Base-by-base conservation (phyloP, 2,113 vertebrate genomes). In the Limanda limanda region DNA sequence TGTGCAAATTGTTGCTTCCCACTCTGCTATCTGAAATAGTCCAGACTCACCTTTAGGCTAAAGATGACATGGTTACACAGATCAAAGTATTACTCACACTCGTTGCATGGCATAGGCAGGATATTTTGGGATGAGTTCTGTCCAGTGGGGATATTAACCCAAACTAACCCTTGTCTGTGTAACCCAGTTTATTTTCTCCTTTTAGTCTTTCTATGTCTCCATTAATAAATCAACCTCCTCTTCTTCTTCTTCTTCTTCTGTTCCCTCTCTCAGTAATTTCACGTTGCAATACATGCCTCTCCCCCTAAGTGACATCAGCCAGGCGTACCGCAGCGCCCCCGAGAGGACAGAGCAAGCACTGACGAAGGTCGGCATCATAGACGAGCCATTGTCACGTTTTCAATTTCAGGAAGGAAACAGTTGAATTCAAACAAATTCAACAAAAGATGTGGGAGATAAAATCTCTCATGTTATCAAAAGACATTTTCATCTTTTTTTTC, bases 281-380 rank as follows among this genome's bases (percentile, higher is more conserved):
- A 97, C 95, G 1, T 91, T 97, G 87, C 96, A 96, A 76, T 97
- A 96, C 91, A 97, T 97, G 97, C 96, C 97, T 76, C 95, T 97
- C 21, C 96, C 96, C 0, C 93, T 97, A 85, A 96, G 96, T 1
- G 97, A 97, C 91, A 96, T 97, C 94, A 96, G 95, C 65, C 95
- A 96, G 76, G 96, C 97, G 0, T 96, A 96, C 90, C 96, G 96
- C 84, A 96, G 93, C 13, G 89, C 95, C 86, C 96, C 97, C 0
- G 96, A 97, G 88, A 95, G 90, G 92, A 97, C 96, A 0, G 96
- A 97, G 77, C 96, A 96, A 63, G 96, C 96, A 23, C 92, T 97
- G 88, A 96, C 95, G 74, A 97, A 96, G 96, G 97, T 97, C 55
- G 68, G 81, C 45, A 72, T 72, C 47, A 23, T 8, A 57, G 52